Base-by-base conservation (phyloP, 2,888 invertebrate species). In the Nephrotoma guestfalica region DNA sequence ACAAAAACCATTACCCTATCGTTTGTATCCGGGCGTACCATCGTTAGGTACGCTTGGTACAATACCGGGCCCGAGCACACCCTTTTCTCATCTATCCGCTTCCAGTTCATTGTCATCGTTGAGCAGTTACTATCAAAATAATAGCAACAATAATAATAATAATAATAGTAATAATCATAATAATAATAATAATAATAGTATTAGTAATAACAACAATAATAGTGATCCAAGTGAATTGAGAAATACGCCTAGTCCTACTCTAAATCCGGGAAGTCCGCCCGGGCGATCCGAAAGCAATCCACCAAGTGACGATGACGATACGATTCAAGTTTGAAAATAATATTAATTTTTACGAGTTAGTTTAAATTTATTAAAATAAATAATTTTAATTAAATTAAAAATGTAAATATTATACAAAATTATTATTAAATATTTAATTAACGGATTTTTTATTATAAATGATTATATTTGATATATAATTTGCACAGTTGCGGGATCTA, bases 1-100 rank as follows among this genome's bases (percentile, higher is more conserved):
- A 89, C 97, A 97, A 91, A 97, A 97, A 91, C 97, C 97, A 2
- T 93, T 97, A 90, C 96, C 97, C 88, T 97, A 96, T 92, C 90
- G 91, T 88, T 88, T 92, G 13, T 92, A 92, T 90, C 90, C 92
- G 88, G 89, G 93, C 89, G 90, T 91, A 87, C 91, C 91, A 83
- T 90, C 91, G 30, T 87, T 90, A 4, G 89, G 90, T 3, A 89
- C 90, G 6, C 88, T 90, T 2, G 89, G 90, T 4, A 90, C 89
- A 15, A 89, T 91, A n/a, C 91, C 90, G 9, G 90, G 90, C 9
- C 91, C 90, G 87, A 91, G 89, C 88, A 90, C 90, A 87, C 92
- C 91, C 30, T 92, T 92, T 88, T 90, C 91, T 2, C 92, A 92
- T 87, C 89, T 92, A 9, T 90, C 95, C 11, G 95, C 94, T 87